A percentile compares a stretch with the other conserved stretches of the same genome.
Evolutionary conservation across 2,113 vertebrate genomes (phyloP).

Genomic region (Plectropomus leopardus): DNA sequence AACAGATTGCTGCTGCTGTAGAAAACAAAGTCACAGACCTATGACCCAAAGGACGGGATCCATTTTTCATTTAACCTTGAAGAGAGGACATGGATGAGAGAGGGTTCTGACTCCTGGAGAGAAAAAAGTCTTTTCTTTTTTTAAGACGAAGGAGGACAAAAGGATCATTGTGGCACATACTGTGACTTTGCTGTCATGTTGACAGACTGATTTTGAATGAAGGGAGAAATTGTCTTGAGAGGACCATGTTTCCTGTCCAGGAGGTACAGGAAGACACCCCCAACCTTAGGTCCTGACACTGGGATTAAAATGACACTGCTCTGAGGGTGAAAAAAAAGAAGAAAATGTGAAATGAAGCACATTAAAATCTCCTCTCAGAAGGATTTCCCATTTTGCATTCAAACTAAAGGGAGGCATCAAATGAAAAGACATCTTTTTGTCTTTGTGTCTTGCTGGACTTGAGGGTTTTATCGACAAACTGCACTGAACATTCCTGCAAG

Average conservation of each 20-base stretch:
- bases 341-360: constrained; percentile 14
- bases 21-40: constrained; percentile 99
- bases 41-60: constrained; percentile 79
- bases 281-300: constrained; percentile 13
- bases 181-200: constrained; percentile 28
- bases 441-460: constrained; percentile 4
- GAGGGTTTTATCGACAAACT: not conserved
- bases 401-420: constrained; percentile 26
- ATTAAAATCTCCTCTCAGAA: not conserved
- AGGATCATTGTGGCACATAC: constrained; percentile 1
- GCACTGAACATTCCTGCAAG: constrained; percentile 62
- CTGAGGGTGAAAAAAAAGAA: not conserved
- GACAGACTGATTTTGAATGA: constrained; percentile 27
- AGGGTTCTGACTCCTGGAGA: constrained; percentile 13
- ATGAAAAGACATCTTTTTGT: not conserved
- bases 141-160: not conserved
- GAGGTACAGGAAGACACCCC: not conserved
- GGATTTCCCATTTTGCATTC: constrained; percentile 4
- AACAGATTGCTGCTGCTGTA: constrained; percentile 97
- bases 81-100: constrained; percentile 14
- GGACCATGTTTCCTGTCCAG: constrained; percentile 2
- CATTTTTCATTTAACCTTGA: constrained; percentile 13
- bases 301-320: constrained; percentile 18
- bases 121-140: not conserved
- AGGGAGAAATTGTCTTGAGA: not conserved